These are phyloP conservation scores for Leuciscus waleckii DNA, from an alignment of 2,797 vertebrate species.

Conservation along the genomic window DNA sequence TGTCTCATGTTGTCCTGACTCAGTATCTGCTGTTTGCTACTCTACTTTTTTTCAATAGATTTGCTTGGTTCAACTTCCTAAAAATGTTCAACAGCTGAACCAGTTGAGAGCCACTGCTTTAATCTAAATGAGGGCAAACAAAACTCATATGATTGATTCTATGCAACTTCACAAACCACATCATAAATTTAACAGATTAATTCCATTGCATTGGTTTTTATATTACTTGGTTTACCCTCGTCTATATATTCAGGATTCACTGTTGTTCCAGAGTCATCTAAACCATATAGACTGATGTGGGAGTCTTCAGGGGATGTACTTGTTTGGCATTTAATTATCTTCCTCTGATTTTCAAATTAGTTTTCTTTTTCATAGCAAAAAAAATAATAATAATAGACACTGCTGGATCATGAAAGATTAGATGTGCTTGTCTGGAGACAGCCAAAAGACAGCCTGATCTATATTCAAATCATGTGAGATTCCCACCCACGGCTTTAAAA, in stretches of 20 bases:
- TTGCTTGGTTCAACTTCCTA: too few species aligned
- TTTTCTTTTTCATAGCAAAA: conserved; percentile 69
- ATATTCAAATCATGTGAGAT: conserved; percentile 52
- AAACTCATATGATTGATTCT: neutral
- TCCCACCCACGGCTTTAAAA: conserved; percentile 33
- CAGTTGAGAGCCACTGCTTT: too few species aligned
- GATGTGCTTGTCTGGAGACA: conserved; percentile 62
- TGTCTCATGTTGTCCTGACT: too few species aligned
- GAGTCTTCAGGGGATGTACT: conserved; percentile 43
- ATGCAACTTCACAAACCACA: neutral
- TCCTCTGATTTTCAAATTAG: conserved; percentile 72
- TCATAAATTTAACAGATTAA: neutral
- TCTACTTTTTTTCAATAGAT: too few species aligned
- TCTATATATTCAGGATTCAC: conserved; percentile 36
- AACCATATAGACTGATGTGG: conserved; percentile 40
- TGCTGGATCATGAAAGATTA: conserved; percentile 72
- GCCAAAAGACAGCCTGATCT: conserved; percentile 38
- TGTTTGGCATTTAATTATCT: conserved; percentile 58
- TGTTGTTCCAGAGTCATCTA: conserved; percentile 45
- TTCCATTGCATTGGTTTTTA: neutral
- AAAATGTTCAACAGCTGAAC: too few species aligned
- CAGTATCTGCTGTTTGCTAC: too few species aligned
- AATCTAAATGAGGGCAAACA: neutral
- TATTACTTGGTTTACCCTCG: conserved; percentile 31
- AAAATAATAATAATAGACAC: conserved; percentile 75